Evolutionary conservation across 2,888 invertebrate genomes (phyloP).

Genomic region (Caenorhabditis uteleia): DNA sequence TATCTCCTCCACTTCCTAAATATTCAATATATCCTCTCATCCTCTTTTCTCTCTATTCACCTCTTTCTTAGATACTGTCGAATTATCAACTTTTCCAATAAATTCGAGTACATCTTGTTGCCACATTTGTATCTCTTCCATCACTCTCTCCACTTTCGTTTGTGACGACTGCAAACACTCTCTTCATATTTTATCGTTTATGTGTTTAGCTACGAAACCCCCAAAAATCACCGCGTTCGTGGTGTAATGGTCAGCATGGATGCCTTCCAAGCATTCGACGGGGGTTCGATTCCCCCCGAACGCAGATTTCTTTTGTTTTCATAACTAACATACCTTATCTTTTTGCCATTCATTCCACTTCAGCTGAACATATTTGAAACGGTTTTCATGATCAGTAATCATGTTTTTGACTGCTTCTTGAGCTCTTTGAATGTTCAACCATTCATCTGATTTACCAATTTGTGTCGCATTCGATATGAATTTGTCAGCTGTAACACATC

Average conservation of each 20-base stretch:
- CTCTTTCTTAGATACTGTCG: slow-evolving; percentile 17
- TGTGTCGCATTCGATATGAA: slow-evolving; percentile 53
- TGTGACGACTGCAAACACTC: slow-evolving; percentile 13
- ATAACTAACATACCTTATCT: slow-evolving; percentile 18
- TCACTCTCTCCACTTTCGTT: slow-evolving; percentile 27
- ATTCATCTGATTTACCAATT: slow-evolving; percentile 40
- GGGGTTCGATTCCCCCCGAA: slow-evolving; percentile 60
- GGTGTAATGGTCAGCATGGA: slow-evolving; percentile 62
- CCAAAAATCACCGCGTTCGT: slow-evolving; percentile 57
- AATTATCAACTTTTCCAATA: slow-evolving; percentile 30
- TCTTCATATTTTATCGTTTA: too few relatives aligned
- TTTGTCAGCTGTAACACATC: slow-evolving; percentile 51
- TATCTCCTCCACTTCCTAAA: slow-evolving; percentile 26
- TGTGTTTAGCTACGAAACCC: too few relatives aligned
- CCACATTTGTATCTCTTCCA: slow-evolving; percentile 63
- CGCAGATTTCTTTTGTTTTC: slow-evolving; percentile 40
- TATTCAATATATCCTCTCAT: neutral
- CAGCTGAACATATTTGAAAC: slow-evolving; percentile 53
- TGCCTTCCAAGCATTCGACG: slow-evolving; percentile 62
- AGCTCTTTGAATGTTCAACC: slow-evolving; percentile 48
- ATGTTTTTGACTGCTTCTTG: slow-evolving; percentile 52
- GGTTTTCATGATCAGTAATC: slow-evolving; percentile 56
- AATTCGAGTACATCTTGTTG: slow-evolving; percentile 54
- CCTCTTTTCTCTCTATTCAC: neutral
- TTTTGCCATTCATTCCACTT: slow-evolving; percentile 62